Percentiles rank a stretch among this genome's conserved stretches.
These are phyloP conservation scores for Harpalus rubripes DNA, from an alignment of 2,888 invertebrate species.

Conservation along the genomic window DNA sequence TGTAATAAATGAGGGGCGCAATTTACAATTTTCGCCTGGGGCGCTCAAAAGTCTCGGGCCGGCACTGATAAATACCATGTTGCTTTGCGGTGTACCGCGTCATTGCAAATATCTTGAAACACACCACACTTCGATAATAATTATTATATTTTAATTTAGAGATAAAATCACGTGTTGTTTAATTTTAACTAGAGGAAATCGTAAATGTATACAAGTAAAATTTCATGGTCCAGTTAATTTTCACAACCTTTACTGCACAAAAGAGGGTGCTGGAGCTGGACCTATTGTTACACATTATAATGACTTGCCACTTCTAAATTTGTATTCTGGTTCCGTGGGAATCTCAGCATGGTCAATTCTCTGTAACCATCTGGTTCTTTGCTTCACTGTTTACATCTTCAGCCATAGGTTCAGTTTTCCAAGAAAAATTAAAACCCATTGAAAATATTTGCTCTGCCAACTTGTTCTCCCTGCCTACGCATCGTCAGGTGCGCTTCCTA, in stretches of 20 bases:
- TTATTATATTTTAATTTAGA: background rate
- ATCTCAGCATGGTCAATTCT: slow-evolving; percentile 4
- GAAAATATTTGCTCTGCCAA: slow-evolving; percentile 41
- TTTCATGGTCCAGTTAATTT: slow-evolving; percentile 20
- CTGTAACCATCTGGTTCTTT: background rate
- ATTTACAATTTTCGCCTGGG: too few species aligned
- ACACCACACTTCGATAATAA: too few species aligned
- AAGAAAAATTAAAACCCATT: slow-evolving; percentile 12
- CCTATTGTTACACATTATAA: slow-evolving; percentile 30
- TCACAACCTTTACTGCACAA: slow-evolving; percentile 4
- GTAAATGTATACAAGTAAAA: background rate
- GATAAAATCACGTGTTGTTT: slow-evolving; percentile 2
- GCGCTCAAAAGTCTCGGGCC: too few species aligned
- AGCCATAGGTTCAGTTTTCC: slow-evolving; percentile 18
- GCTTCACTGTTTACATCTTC: too few species aligned
- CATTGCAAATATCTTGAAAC: too few species aligned
- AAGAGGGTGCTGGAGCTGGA: slow-evolving; percentile 22
- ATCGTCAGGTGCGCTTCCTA: slow-evolving; percentile 23
- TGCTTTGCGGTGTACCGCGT: too few species aligned
- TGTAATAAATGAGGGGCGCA: too few species aligned
- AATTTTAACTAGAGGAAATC: slow-evolving; percentile 5
- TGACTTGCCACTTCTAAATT: background rate
- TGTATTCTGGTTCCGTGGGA: slow-evolving; percentile 34
- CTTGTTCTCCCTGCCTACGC: slow-evolving; percentile 23
- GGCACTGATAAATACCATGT: too few species aligned